phyloP scores from a whole-genome alignment of 2,113 vertebrate species.

The Brachionichthys hirsutus region DNA sequence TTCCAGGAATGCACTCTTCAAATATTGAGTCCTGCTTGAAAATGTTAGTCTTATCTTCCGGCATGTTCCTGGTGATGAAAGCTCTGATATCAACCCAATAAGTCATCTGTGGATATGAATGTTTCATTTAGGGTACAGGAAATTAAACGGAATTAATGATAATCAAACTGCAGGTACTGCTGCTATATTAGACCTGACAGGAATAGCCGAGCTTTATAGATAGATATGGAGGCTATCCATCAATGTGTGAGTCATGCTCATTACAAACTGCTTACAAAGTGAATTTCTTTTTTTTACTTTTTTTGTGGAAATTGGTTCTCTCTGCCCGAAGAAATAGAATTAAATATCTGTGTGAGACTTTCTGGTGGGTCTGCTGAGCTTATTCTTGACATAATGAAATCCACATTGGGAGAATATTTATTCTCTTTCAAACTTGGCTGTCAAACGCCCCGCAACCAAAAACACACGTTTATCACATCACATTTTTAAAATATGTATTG shows the following conservation, averaged over 20 bases:
- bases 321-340: constrained; percentile 13
- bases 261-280: constrained; percentile 24
- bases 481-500: no score
- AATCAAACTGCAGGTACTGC: constrained; percentile 46
- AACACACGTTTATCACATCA: no score
- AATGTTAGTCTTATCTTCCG: constrained; percentile 59
- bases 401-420: constrained; percentile 4
- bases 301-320: constrained; percentile 14
- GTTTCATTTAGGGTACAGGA: constrained; percentile 67
- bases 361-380: constrained; percentile 18
- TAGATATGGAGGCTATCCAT: constrained; percentile 5
- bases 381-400: constrained; percentile 39
- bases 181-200: constrained; percentile 49
- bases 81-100: constrained; percentile 60
- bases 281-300: background rate
- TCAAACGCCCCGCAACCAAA: background rate
- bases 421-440: background rate
- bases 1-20: constrained; percentile 63
- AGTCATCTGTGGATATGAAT: constrained; percentile 72
- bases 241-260: constrained; percentile 15
- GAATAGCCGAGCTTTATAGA: constrained; percentile 22
- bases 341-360: constrained; percentile 10
- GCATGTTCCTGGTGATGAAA: constrained; percentile 41
- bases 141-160: constrained; percentile 76
- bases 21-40: constrained; percentile 71